Evolutionary conservation across 1,140 invertebrate species (phyloP).

Genomic region (Melipona quadrifasciata): DNA sequence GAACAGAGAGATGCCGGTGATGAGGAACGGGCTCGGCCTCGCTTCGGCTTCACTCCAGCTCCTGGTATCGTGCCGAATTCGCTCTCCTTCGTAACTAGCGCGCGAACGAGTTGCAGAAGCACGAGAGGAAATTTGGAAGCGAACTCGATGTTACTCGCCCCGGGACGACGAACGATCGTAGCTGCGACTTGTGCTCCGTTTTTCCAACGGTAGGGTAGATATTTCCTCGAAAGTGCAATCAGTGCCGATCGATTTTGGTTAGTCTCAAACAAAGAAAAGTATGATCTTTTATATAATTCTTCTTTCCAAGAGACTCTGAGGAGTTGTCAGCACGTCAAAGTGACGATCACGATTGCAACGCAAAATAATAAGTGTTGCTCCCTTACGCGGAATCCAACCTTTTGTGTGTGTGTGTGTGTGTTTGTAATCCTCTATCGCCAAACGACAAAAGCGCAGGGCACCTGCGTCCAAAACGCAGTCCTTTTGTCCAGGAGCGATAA

Average conservation of each 20-base stretch:
- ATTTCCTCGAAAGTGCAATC: not conserved
- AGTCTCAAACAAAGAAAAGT: too few species aligned
- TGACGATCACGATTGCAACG: not conserved
- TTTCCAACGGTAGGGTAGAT: not conserved
- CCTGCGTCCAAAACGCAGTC: too few species aligned
- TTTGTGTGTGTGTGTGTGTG: too few species aligned
- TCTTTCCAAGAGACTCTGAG: too few species aligned
- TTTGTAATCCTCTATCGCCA: too few species aligned
- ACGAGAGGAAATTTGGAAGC: not conserved
- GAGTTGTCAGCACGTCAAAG: too few species aligned
- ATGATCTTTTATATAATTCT: too few species aligned
- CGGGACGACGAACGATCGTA: not conserved
- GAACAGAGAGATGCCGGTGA: conserved; percentile 55
- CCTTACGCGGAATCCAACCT: too few species aligned
- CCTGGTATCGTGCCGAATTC: not conserved
- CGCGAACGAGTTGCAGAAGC: not conserved
- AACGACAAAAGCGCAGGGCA: too few species aligned
- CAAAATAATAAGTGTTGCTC: too few species aligned
- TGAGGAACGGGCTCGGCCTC: conserved; percentile 14
- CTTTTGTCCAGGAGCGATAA: not conserved
- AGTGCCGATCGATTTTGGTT: too few species aligned
- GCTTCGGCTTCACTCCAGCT: not conserved
- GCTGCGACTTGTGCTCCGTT: not conserved
- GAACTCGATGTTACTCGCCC: not conserved
- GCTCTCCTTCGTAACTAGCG: not conserved